These are phyloP conservation scores for Halcyon malimbica DNA, from an alignment of 2,113 vertebrate genomes.

Conservation along the genomic window DNA sequence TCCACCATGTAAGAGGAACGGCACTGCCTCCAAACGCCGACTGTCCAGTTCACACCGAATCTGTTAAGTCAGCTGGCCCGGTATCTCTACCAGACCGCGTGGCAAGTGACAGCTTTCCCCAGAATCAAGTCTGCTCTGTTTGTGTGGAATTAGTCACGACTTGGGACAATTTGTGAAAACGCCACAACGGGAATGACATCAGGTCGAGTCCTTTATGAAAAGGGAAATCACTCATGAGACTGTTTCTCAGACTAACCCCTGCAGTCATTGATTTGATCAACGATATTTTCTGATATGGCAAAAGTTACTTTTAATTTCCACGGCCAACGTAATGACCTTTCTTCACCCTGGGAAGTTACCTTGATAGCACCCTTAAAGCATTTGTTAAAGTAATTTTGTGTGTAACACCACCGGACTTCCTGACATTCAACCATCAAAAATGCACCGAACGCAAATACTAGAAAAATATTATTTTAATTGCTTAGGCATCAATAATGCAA, in stretches of 20 bases:
- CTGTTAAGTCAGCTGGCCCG: neutral
- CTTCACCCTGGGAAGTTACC: neutral
- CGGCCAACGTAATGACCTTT: neutral
- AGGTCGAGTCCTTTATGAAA: neutral
- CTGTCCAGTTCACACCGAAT: neutral
- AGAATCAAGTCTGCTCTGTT: neutral
- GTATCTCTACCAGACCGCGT: neutral
- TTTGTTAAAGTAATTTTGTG: neutral
- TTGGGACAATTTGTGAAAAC: neutral
- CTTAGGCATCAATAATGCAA: conserved; percentile 13
- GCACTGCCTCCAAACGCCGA: neutral
- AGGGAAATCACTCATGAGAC: neutral
- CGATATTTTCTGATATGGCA: neutral
- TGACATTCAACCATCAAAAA: neutral
- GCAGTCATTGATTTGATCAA: neutral
- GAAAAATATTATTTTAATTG: conserved; percentile 33
- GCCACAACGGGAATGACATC: neutral
- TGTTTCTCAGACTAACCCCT: neutral
- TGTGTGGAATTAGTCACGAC: neutral
- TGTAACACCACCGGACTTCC: neutral
- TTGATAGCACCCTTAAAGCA: neutral
- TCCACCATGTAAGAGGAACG: fast-evolving
- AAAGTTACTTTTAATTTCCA: neutral
- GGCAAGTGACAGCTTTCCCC: neutral
- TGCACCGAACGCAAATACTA: neutral